Evolutionary conservation across 2,888 invertebrate genomes (phyloP).

Genomic region (Oscheius sp.): DNA sequence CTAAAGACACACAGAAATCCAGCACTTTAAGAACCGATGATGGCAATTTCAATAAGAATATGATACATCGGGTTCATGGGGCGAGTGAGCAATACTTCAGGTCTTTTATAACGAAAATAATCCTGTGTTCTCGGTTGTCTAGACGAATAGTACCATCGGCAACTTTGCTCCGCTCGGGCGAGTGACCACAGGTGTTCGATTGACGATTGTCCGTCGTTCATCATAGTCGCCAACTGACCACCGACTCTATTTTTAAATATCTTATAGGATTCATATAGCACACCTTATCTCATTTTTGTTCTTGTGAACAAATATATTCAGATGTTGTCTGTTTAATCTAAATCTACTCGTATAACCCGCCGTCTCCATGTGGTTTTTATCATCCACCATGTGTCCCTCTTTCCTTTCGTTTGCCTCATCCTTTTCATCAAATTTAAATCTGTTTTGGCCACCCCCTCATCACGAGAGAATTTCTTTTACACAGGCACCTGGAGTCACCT

Average conservation of each 20-base stretch:
- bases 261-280: not conserved
- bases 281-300: not conserved
- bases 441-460: slow-evolving; percentile 15
- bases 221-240: not conserved
- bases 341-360: not conserved
- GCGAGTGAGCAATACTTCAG: no score
- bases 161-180: not conserved
- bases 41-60: not conserved
- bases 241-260: not conserved
- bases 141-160: no score
- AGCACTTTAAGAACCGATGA: not conserved
- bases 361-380: not conserved
- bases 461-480: slow-evolving; percentile 21
- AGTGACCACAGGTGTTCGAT: not conserved
- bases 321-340: not conserved
- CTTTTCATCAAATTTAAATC: not conserved
- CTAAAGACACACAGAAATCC: not conserved
- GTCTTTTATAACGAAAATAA: no score
- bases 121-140: no score
- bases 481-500: no score
- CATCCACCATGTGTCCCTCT: not conserved
- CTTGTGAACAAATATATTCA: not conserved
- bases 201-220: not conserved
- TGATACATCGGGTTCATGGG: no score
- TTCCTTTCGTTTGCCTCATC: not conserved